Percentiles rank a stretch among this genome's conserved stretches.
phyloP scores from a whole-genome alignment of 1,140 invertebrate genomes.

The Ceratina japonica region DNA sequence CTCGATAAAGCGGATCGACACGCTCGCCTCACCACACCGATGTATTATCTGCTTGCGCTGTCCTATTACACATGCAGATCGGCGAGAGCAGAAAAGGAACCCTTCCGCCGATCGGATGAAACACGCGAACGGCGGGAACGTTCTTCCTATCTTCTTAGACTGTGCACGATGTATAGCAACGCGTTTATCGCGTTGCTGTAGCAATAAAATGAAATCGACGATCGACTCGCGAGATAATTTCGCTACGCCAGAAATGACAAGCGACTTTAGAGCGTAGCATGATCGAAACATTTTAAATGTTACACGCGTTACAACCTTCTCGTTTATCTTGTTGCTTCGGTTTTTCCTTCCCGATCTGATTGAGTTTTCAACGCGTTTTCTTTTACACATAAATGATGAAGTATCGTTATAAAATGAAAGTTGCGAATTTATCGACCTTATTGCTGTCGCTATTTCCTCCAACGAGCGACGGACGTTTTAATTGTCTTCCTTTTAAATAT shows the following conservation, averaged over 20 bases:
- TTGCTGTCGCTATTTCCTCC: background rate
- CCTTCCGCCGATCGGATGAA: slow-evolving; percentile 25
- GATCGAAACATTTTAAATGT: background rate
- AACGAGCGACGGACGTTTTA: background rate
- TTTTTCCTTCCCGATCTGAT: too few species aligned
- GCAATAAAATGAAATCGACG: slow-evolving; percentile 57
- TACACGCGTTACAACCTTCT: background rate
- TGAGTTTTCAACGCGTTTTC: too few species aligned
- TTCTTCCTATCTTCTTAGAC: slow-evolving; percentile 31
- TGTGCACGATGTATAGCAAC: slow-evolving; percentile 23
- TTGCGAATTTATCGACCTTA: background rate
- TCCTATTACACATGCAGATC: slow-evolving; percentile 1
- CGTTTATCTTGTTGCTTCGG: too few species aligned
- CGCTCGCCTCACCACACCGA: slow-evolving; percentile 5
- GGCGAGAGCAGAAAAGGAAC: background rate
- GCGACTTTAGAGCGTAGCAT: background rate
- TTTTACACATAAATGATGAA: too few species aligned
- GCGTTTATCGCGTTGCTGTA: slow-evolving; percentile 48
- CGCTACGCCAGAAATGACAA: background rate
- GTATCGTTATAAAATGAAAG: background rate
- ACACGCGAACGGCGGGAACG: slow-evolving; percentile 2
- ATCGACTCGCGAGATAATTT: background rate
- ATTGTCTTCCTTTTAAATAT: background rate
- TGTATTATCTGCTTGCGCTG: slow-evolving; percentile 40
- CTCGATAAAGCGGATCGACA: slow-evolving; percentile 56